These are phyloP conservation scores for Callinectes sapidus DNA, from an alignment of 2,888 invertebrate genomes.

Conservation along the genomic window DNA sequence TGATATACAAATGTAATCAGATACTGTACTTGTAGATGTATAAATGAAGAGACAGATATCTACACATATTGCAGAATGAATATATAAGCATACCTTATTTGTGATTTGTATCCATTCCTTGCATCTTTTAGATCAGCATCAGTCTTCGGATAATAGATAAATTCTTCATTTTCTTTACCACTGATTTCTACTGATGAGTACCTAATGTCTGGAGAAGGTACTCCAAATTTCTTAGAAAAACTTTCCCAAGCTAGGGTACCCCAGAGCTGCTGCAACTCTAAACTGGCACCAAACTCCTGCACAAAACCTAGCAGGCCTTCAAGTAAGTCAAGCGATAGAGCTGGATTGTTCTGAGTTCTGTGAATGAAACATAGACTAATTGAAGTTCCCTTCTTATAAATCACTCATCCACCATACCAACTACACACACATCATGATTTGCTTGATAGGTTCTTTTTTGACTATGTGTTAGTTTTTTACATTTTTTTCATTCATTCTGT, in stretches of 20 bases:
- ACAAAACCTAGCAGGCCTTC: slow-evolving; percentile 1
- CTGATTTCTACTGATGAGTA: neutral
- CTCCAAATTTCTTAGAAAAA: slow-evolving; percentile 13
- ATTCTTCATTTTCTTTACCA: neutral
- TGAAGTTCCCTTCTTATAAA: too few species aligned
- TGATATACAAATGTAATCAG: neutral
- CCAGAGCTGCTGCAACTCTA: slow-evolving; percentile 5
- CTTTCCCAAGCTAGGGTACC: slow-evolving; percentile 26
- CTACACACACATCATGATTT: too few species aligned
- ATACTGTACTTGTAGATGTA: neutral
- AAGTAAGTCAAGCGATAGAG: neutral
- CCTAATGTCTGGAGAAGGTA: neutral
- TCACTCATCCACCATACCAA: too few species aligned
- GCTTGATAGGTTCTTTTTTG: too few species aligned
- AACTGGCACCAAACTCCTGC: slow-evolving; percentile 6
- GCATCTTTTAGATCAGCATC: slow-evolving; percentile 2
- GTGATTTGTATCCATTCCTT: slow-evolving; percentile 27
- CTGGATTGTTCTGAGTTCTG: slow-evolving; percentile 13
- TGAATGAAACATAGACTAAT: neutral
- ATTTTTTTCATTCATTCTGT: too few species aligned
- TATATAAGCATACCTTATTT: neutral
- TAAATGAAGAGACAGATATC: neutral
- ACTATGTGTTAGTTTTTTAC: too few species aligned
- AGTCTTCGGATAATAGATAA: slow-evolving; percentile 32
- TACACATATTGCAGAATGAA: neutral